Evolutionary conservation across 2,888 invertebrate genomes (phyloP).

Genomic region (Dicycla oo): DNA sequence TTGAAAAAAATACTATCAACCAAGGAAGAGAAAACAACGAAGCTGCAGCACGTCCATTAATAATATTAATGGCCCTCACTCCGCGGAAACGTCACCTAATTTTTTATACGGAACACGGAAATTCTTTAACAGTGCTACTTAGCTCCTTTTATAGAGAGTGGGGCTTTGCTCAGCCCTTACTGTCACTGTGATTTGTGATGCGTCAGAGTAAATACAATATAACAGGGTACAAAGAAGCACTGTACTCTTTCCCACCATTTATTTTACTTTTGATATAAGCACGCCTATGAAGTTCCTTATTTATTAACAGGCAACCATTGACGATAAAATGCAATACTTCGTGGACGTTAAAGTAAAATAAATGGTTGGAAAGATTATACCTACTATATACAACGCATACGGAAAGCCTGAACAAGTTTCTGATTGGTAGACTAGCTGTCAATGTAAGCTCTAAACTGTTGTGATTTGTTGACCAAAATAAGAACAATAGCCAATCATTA

Average conservation of each 20-base stretch:
- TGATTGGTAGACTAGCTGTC: background rate
- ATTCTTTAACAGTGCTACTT: conserved; percentile 46
- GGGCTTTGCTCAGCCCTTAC: conserved; percentile 46
- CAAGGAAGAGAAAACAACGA: conserved; percentile 32
- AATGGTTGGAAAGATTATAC: no score
- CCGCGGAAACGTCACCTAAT: conserved; percentile 39
- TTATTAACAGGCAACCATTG: no score
- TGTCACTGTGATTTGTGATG: conserved; percentile 61
- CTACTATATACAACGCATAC: background rate
- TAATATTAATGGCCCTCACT: conserved; percentile 42
- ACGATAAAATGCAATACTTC: no score
- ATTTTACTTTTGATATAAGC: no score
- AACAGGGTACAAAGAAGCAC: conserved; percentile 25
- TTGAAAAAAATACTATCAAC: background rate
- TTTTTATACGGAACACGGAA: conserved; percentile 51
- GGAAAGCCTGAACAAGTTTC: background rate
- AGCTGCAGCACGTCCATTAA: conserved; percentile 19
- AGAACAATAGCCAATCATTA: background rate
- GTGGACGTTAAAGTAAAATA: no score
- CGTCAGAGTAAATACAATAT: conserved; percentile 3
- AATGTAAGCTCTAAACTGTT: background rate
- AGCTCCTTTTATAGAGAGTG: conserved; percentile 39
- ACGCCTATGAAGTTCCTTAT: no score
- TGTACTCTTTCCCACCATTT: no score
- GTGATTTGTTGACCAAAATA: background rate